Evolutionary conservation across 2,797 vertebrate genomes (phyloP).

Genomic region (Oryzias dopingdopingensis): DNA sequence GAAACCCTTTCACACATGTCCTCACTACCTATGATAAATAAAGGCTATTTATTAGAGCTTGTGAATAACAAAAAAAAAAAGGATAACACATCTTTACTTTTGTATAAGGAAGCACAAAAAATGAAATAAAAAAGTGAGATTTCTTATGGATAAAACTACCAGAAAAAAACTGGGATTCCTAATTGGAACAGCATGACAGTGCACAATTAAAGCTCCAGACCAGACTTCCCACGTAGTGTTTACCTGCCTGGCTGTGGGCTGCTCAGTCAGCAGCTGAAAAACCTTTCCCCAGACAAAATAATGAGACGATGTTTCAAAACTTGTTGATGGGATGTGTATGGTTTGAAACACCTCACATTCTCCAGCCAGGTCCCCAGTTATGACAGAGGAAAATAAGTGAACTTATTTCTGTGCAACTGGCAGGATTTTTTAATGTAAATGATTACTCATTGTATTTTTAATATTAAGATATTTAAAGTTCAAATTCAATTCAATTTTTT

Average conservation of each 20-base stretch:
- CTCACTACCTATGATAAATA: neutral
- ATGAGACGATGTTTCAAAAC: conserved; percentile 17
- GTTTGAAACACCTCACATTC: conserved; percentile 11
- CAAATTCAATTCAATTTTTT: too few relatives aligned
- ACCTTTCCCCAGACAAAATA: conserved; percentile 40
- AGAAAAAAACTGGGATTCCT: conserved; percentile 25
- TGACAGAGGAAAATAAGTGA: neutral
- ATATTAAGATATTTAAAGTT: too few relatives aligned
- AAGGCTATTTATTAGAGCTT: conserved; percentile 1
- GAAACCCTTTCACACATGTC: conserved; percentile 18
- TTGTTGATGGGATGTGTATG: conserved; percentile 15
- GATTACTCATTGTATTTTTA: too few relatives aligned
- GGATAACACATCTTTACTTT: conserved; percentile 12
- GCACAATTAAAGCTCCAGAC: conserved; percentile 65
- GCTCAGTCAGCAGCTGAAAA: conserved; percentile 55
- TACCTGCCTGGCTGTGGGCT: conserved; percentile 57
- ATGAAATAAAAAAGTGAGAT: neutral
- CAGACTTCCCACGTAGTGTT: conserved; percentile 64
- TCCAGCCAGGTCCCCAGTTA: neutral
- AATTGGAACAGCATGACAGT: conserved; percentile 40
- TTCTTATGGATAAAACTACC: conserved; percentile 20
- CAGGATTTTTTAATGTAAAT: too few relatives aligned
- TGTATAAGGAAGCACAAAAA: conserved; percentile 1
- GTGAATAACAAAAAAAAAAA: neutral
- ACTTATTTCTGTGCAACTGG: too few relatives aligned